Base-by-base conservation (phyloP, 64 coral and sea anemone genomes). In the Montipora capricornis region DNA sequence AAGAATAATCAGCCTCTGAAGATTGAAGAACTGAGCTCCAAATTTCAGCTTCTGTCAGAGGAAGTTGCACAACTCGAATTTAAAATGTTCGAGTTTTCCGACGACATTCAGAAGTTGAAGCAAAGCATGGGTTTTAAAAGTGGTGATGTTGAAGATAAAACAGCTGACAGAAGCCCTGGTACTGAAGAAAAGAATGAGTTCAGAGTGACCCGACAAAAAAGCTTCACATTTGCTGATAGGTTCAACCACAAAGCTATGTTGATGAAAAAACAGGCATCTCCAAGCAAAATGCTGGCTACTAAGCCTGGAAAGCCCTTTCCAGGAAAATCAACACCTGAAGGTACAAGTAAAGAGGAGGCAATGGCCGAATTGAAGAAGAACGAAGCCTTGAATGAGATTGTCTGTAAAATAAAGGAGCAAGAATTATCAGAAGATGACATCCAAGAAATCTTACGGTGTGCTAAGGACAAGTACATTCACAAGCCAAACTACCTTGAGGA, bases 361-460 rank as follows among this genome's bases (percentile, higher is more conserved):
- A 93, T 93, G 60, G 84, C 84, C 5, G 92, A 93, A 10, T 73
- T 71, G 73, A 79, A 47, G 52, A 93, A 80, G 83, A 79, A 81
- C 37, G 16, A 77, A 24, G 84, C 20, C 2, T 71, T 93, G 20
- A 87, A 80, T 66, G 76, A 93, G 47, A 87, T 89, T 22, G 45
- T 90, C 19, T 95, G 62, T 17, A 67, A 77, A 70, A 95, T 88
- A 52, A 93, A 92, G 46, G 96, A 95, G 59, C 91, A 91, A 88
- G 96, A 97, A 74, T 89, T 97, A 29, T 89, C 89, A 59, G 93
- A 92, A 22, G 96, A 97, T 79, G 96, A 97, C 46, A 97, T 97
- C 48, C 96, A 97, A 29, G 93, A 97, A 66, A 90, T 97, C 4
- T 46, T 97, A 49, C 87, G 89, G 22, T 91, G 82, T 68, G 93